A percentile compares a stretch with the other conserved stretches of the same genome.
Evolutionary conservation across 2,888 invertebrate genomes (phyloP).

Genomic region (Dilophus febrilis): DNA sequence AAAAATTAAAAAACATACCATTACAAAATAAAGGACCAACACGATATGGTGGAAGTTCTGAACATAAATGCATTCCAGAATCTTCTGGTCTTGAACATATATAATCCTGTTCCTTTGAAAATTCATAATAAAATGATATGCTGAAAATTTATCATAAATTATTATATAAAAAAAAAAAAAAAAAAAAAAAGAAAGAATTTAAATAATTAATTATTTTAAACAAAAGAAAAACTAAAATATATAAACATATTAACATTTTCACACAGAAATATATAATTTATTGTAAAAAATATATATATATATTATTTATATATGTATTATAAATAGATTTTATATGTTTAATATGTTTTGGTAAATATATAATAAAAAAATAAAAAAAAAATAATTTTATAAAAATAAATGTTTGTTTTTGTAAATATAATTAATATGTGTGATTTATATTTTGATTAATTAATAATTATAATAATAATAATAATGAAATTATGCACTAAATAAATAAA

Average conservation of each 20-base stretch:
- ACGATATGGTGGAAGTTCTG: slow-evolving; percentile 62
- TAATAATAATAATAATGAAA: too few relatives aligned
- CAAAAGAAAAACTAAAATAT: neutral
- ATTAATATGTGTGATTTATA: too few relatives aligned
- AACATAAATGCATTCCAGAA: slow-evolving; percentile 87
- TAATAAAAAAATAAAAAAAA: too few relatives aligned
- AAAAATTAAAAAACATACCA: slow-evolving; percentile 36
- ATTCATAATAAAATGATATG: slow-evolving; percentile 71
- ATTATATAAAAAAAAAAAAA: neutral
- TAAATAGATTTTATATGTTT: too few relatives aligned
- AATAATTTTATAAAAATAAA: too few relatives aligned
- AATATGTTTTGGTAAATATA: too few relatives aligned
- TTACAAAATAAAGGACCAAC: slow-evolving; percentile 61
- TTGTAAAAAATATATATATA: too few relatives aligned
- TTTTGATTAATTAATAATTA: too few relatives aligned
- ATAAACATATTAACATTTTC: neutral
- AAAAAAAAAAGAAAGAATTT: slow-evolving; percentile 5
- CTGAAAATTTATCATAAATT: slow-evolving; percentile 25
- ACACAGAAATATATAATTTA: too few relatives aligned
- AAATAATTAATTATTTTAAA: neutral
- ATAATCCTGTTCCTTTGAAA: slow-evolving; percentile 83
- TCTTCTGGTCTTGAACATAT: slow-evolving; percentile 89
- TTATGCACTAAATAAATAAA: too few relatives aligned
- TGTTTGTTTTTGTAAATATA: too few relatives aligned
- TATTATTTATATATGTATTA: too few relatives aligned